A percentile compares a stretch with the other conserved stretches of the same genome.
These are phyloP conservation scores for Acarapis woodi DNA, from an alignment of 1,140 invertebrate species.

Conservation along the genomic window DNA sequence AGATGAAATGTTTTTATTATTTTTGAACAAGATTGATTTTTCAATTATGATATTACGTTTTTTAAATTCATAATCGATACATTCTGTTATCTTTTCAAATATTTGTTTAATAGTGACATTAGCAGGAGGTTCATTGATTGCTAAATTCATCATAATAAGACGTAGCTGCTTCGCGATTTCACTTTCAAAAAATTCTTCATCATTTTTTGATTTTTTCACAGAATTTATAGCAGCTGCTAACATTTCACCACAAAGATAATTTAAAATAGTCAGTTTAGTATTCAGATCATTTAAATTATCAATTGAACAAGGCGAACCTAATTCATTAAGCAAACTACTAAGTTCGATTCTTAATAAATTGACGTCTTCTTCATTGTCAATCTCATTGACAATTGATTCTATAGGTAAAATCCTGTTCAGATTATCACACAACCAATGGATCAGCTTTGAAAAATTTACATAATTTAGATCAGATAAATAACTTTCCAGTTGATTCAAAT, in stretches of 20 bases:
- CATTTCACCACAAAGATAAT: slow-evolving; percentile 7
- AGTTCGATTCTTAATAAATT: neutral
- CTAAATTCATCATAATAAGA: neutral
- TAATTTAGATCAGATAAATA: too few relatives aligned
- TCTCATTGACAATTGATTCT: neutral
- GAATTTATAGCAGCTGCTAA: slow-evolving; percentile 1
- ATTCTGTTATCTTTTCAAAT: slow-evolving; percentile 7
- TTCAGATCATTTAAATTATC: neutral
- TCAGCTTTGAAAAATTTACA: neutral
- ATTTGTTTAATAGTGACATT: neutral
- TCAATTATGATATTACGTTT: neutral
- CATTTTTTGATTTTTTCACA: neutral
- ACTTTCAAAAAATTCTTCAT: slow-evolving; percentile 2
- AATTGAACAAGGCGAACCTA: neutral
- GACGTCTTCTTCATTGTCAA: neutral
- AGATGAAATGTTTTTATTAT: neutral
- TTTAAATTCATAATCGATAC: neutral
- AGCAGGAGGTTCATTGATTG: slow-evolving; percentile 4
- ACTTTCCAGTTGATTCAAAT: too few relatives aligned
- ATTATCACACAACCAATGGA: neutral
- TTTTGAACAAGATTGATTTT: slow-evolving; percentile 6
- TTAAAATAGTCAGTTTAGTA: neutral
- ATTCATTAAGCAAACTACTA: neutral
- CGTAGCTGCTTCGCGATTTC: slow-evolving; percentile 6
- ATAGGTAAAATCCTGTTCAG: neutral